These are phyloP conservation scores for Athetis lepigone DNA, from an alignment of 2,888 invertebrate species.

Conservation along the genomic window DNA sequence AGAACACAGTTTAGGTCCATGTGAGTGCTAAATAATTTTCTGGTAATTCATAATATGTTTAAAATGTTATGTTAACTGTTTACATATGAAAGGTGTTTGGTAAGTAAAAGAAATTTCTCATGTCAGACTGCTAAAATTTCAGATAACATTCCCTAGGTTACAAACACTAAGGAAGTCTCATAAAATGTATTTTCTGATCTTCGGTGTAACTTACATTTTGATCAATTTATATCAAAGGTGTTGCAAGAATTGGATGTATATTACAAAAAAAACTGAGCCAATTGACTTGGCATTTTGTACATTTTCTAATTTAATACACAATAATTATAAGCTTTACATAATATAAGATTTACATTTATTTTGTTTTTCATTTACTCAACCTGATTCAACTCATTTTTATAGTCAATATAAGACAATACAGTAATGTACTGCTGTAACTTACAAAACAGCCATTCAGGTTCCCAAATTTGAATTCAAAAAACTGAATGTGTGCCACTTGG, in stretches of 20 bases:
- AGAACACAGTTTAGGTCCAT: too few species aligned
- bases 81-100: neutral
- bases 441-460: too few species aligned
- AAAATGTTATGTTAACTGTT: neutral
- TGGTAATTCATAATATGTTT: neutral
- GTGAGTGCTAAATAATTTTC: neutral
- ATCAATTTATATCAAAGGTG: neutral
- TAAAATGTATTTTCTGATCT: neutral
- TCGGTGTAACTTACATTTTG: neutral
- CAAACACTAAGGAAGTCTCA: neutral
- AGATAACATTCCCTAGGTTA: neutral
- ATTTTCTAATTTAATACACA: slow-evolving; percentile 31
- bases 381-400: too few species aligned
- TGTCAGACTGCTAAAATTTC: neutral
- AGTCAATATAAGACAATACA: too few species aligned
- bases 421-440: too few species aligned
- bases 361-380: slow-evolving; percentile 25
- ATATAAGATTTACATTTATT: slow-evolving; percentile 33
- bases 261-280: neutral
- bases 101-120: neutral
- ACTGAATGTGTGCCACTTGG: too few species aligned
- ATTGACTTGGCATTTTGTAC: slow-evolving; percentile 36
- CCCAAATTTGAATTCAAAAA: too few species aligned
- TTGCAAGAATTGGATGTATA: neutral
- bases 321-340: slow-evolving; percentile 37